Conservation (phyloP, 2,113 vertebrate species). For the Gobius niger region DNA sequence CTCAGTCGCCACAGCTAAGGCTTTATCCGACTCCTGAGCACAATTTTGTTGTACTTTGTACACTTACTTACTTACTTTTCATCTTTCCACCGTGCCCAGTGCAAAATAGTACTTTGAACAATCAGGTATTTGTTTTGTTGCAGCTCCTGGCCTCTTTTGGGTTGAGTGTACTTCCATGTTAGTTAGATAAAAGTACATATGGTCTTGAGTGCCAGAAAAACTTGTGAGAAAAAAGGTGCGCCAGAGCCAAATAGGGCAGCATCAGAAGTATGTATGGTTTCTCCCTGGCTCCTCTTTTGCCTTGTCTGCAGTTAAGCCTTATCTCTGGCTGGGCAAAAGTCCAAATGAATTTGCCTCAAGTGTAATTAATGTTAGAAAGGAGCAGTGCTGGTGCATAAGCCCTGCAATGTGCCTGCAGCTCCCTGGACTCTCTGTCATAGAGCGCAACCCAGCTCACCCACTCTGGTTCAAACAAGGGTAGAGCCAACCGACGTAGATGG, state of each 20-base stretch:
- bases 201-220: slow-evolving; percentile 47
- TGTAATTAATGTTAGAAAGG: slow-evolving; percentile 73
- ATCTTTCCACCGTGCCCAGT: neutral
- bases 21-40: too few species aligned
- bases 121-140: too few species aligned
- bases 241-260: slow-evolving; percentile 30
- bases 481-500: slow-evolving; percentile 45
- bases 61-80: neutral
- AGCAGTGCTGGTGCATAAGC: slow-evolving; percentile 40
- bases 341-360: slow-evolving; percentile 69
- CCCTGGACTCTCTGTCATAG: slow-evolving; percentile 49
- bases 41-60: too few species aligned
- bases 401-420: slow-evolving; percentile 54
- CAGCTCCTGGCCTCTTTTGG: too few species aligned
- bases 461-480: slow-evolving; percentile 48
- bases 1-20: too few species aligned
- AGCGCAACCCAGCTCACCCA: slow-evolving; percentile 34
- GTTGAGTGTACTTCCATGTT: too few species aligned
- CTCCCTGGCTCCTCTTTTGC: slow-evolving; percentile 45
- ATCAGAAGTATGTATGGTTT: slow-evolving; percentile 38
- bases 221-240: slow-evolving; percentile 30
- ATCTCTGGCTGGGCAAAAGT: slow-evolving; percentile 60
- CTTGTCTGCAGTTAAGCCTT: slow-evolving; percentile 51
- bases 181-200: too few species aligned
- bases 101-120: neutral